Conservation (phyloP, 2,797 vertebrate genomes). For the Prionace glauca region DNA sequence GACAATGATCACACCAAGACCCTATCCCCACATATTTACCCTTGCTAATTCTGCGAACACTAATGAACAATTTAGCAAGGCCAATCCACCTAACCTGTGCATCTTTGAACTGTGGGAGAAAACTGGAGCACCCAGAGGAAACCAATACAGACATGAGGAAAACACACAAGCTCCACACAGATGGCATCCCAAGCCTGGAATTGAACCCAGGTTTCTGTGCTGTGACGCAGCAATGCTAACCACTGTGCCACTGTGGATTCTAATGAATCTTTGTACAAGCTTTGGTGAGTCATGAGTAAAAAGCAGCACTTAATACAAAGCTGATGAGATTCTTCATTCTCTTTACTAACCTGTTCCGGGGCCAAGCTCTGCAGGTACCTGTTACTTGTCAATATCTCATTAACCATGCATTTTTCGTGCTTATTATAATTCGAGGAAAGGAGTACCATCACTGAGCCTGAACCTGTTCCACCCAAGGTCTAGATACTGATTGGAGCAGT, state of each 20-base stretch:
- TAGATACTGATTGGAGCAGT: neutral
- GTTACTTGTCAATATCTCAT: neutral
- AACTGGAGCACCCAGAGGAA: too few relatives aligned
- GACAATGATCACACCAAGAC: too few relatives aligned
- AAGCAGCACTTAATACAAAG: neutral
- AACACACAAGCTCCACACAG: too few relatives aligned
- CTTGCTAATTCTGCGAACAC: too few relatives aligned
- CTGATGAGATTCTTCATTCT: neutral
- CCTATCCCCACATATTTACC: too few relatives aligned
- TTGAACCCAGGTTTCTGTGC: too few relatives aligned
- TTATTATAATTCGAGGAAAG: neutral
- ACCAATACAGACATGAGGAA: too few relatives aligned
- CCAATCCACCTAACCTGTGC: too few relatives aligned
- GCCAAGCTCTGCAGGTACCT: neutral
- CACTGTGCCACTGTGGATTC: neutral
- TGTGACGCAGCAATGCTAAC: too few relatives aligned
- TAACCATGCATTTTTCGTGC: neutral
- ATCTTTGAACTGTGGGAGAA: too few relatives aligned
- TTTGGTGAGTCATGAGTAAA: neutral
- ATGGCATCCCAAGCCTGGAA: too few relatives aligned
- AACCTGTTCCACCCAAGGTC: neutral
- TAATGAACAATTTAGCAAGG: too few relatives aligned
- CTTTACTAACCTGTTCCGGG: neutral
- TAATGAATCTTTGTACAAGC: neutral
- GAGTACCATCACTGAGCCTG: neutral